phyloP scores from a whole-genome alignment of 2,888 invertebrate species.

The Aricia artaxerxes region DNA sequence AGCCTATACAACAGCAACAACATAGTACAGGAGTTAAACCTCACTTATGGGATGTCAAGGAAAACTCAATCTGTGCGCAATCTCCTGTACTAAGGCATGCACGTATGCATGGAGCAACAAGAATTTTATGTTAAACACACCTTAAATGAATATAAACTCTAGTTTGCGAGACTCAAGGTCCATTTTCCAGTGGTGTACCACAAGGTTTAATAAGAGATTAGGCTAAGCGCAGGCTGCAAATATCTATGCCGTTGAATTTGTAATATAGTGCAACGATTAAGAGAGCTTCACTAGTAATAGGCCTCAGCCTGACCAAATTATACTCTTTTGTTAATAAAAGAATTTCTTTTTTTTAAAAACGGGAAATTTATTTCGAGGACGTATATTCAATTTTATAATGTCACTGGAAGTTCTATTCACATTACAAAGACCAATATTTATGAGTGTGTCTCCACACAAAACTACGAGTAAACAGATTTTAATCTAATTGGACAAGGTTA shows the following conservation, averaged over 20 bases:
- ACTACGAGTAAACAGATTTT: too few relatives aligned
- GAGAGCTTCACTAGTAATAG: neutral
- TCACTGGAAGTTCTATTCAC: too few relatives aligned
- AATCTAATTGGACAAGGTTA: too few relatives aligned
- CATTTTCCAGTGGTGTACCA: neutral
- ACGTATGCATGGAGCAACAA: slow-evolving; percentile 29
- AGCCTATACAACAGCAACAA: neutral
- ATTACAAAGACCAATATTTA: too few relatives aligned
- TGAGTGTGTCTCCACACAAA: too few relatives aligned
- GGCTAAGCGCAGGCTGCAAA: slow-evolving; percentile 29
- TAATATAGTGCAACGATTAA: slow-evolving; percentile 29
- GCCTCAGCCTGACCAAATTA: neutral
- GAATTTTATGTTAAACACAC: slow-evolving; percentile 23
- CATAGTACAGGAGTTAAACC: slow-evolving; percentile 10
- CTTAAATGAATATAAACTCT: slow-evolving; percentile 15
- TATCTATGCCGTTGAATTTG: slow-evolving; percentile 25
- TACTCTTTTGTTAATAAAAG: neutral
- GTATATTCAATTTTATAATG: too few relatives aligned
- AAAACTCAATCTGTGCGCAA: slow-evolving; percentile 31
- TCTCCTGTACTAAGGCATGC: slow-evolving; percentile 31
- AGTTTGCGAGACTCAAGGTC: neutral
- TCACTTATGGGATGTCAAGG: slow-evolving; percentile 24
- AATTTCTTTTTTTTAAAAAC: neutral
- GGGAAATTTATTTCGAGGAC: too few relatives aligned
- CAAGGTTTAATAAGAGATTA: slow-evolving; percentile 30